phyloP scores from a whole-genome alignment of 2,888 invertebrate genomes.

The Alentia gelatinosa region DNA sequence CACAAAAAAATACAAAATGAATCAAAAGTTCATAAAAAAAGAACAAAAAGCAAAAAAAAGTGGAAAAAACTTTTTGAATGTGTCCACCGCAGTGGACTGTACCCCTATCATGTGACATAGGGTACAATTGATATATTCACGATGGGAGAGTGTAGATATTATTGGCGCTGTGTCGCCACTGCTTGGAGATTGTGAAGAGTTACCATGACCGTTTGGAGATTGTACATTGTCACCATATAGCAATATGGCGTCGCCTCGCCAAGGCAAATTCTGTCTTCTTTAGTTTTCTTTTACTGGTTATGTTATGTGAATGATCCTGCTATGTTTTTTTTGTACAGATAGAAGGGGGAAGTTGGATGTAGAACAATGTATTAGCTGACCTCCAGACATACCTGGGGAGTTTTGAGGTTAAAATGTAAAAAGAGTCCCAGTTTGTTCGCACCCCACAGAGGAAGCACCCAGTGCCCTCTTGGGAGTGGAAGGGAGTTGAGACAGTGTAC shows the following conservation, averaged over 20 bases:
- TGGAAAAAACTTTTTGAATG: neutral
- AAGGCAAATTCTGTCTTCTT: neutral
- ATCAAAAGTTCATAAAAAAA: conserved; percentile 33
- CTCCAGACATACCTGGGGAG: too few species aligned
- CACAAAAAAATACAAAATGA: neutral
- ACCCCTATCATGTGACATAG: neutral
- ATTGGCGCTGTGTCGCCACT: neutral
- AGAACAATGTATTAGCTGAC: neutral
- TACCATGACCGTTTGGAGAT: conserved; percentile 42
- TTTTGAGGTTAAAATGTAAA: neutral
- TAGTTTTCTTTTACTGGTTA: neutral
- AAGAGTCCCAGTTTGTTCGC: neutral
- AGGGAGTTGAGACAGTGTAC: neutral
- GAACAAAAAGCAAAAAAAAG: neutral
- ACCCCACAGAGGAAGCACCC: neutral
- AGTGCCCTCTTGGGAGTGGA: neutral
- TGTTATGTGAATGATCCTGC: neutral
- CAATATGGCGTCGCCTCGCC: neutral
- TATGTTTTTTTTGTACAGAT: neutral
- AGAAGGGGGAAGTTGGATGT: neutral
- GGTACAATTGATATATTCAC: neutral
- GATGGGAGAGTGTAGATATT: conserved; percentile 17
- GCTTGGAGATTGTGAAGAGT: conserved; percentile 26
- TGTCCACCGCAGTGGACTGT: neutral
- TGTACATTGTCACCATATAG: neutral